Evolutionary conservation across 92 coral and sea anemone species (phyloP).

Genomic region (Phenganax subtilis): DNA sequence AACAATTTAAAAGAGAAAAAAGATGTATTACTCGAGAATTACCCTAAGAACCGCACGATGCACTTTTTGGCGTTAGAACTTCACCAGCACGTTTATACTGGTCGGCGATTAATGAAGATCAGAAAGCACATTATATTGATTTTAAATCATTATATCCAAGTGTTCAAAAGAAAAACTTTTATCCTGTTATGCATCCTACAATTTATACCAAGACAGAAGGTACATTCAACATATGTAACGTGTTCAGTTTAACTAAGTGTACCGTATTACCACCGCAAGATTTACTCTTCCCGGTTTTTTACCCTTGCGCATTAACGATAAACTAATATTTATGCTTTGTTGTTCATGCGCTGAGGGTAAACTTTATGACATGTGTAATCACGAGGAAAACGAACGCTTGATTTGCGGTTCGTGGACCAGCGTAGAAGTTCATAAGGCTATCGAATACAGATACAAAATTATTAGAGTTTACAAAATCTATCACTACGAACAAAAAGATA

Average conservation of each 20-base stretch:
- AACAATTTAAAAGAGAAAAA: neutral
- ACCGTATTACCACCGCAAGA: neutral
- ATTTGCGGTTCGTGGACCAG: too few relatives aligned
- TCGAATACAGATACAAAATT: too few relatives aligned
- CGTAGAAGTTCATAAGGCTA: too few relatives aligned
- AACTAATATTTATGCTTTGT: neutral
- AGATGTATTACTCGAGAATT: too few relatives aligned
- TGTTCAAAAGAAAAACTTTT: neutral
- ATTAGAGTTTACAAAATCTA: neutral
- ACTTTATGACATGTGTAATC: neutral
- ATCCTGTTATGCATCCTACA: neutral
- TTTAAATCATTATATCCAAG: neutral
- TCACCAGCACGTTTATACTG: neutral
- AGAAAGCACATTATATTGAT: neutral
- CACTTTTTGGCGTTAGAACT: neutral
- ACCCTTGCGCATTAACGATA: neutral
- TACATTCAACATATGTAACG: neutral
- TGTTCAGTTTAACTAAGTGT: neutral
- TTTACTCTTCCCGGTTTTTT: neutral
- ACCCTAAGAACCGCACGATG: neutral
- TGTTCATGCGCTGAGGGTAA: neutral
- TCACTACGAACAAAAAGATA: too few relatives aligned
- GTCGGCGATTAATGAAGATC: neutral
- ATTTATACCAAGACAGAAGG: neutral
- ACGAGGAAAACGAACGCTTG: too few relatives aligned